Evolutionary conservation across 2,797 vertebrate genomes (phyloP).

Genomic region (Paguma larvata): DNA sequence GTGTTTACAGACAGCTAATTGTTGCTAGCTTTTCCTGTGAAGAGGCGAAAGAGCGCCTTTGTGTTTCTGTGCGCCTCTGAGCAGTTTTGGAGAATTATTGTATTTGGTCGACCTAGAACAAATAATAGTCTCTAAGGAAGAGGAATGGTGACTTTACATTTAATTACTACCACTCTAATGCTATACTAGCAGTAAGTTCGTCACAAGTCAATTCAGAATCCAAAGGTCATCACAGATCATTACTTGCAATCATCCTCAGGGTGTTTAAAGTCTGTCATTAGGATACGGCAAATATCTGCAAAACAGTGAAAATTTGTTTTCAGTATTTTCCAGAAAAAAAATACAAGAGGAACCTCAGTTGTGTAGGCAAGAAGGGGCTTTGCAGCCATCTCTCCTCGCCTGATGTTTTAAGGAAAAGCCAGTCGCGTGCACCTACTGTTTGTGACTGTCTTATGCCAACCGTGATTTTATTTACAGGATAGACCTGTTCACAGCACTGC

Average conservation of each 20-base stretch:
- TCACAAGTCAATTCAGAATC: neutral
- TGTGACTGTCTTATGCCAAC: neutral
- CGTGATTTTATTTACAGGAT: neutral
- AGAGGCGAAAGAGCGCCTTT: neutral
- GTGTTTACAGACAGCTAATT: neutral
- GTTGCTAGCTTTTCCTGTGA: neutral
- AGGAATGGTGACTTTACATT: neutral
- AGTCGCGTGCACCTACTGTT: too few species aligned
- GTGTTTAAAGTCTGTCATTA: neutral
- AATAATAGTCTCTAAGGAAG: neutral
- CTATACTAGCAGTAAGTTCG: neutral
- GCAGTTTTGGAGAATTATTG: constrained; percentile 28
- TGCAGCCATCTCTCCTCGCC: neutral
- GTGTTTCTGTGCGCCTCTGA: neutral
- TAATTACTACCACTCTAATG: neutral
- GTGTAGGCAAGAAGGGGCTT: neutral
- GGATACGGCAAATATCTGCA: neutral
- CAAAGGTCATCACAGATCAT: neutral
- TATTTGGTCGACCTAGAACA: neutral
- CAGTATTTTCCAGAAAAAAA: constrained; percentile 43
- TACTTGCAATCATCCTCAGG: neutral
- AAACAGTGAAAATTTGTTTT: constrained; percentile 12
- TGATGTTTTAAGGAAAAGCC: neutral
- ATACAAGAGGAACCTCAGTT: neutral
- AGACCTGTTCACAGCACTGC: neutral